Evolutionary conservation across 2,113 vertebrate genomes (phyloP).

Genomic region (Nothobranchius furzeri): DNA sequence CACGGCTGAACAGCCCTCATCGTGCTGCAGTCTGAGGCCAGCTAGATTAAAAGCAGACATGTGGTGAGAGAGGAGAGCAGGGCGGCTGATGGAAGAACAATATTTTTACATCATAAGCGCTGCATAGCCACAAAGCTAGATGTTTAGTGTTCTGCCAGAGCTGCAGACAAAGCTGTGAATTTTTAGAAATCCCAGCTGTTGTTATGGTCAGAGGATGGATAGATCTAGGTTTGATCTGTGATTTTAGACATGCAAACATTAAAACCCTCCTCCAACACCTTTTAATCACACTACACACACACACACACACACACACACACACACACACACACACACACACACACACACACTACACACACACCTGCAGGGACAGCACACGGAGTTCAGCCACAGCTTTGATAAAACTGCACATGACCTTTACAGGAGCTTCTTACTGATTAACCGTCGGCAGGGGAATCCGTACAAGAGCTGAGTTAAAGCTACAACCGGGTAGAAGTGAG

Average conservation of each 20-base stretch:
- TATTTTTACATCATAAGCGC: slow-evolving; percentile 26
- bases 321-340: neutral
- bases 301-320: neutral
- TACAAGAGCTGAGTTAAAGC: neutral
- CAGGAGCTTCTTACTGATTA: slow-evolving; percentile 14
- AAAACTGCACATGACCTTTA: slow-evolving; percentile 13
- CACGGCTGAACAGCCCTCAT: slow-evolving; percentile 23
- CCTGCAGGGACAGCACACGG: neutral
- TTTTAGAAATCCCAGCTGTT: neutral
- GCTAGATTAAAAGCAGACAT: slow-evolving; percentile 51
- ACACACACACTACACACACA: neutral
- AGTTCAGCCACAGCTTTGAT: slow-evolving; percentile 2
- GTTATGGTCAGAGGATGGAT: neutral
- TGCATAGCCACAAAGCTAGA: neutral
- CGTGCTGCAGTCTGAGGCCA: slow-evolving; percentile 10
- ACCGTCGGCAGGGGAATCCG: slow-evolving; percentile 8
- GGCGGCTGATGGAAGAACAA: slow-evolving; percentile 21
- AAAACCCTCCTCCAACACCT: neutral
- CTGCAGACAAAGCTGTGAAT: neutral
- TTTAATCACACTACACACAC: neutral
- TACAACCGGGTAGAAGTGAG: slow-evolving; percentile 1
- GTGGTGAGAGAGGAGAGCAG: slow-evolving; percentile 41
- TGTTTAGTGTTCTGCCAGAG: too few relatives aligned
- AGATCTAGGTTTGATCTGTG: slow-evolving; percentile 8
- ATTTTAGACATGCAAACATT: neutral